Evolutionary conservation across 2,113 vertebrate species (phyloP).

Genomic region (Gila orcuttii): DNA sequence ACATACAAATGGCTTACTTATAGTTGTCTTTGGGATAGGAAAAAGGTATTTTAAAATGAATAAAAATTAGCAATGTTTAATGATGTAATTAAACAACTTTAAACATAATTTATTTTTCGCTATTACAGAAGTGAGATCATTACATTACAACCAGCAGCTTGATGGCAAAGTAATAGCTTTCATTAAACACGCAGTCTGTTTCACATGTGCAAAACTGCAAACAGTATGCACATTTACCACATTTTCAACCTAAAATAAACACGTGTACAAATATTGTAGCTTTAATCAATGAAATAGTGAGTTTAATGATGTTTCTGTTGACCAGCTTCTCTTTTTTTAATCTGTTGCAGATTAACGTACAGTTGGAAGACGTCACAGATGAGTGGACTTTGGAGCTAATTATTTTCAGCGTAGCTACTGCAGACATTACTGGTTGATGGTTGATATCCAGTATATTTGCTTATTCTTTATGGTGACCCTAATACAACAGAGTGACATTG

Average conservation of each 20-base stretch:
- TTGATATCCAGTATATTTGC: slow-evolving; percentile 34
- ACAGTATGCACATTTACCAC: slow-evolving; percentile 18
- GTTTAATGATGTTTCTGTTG: slow-evolving; percentile 10
- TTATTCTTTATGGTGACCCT: slow-evolving; percentile 24
- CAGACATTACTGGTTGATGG: not conserved
- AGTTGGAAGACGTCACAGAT: not conserved
- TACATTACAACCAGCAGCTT: slow-evolving; percentile 22
- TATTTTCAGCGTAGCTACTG: slow-evolving; percentile 44
- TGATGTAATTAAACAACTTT: not conserved
- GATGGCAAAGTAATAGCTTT: slow-evolving; percentile 9
- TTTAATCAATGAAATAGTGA: slow-evolving; percentile 66
- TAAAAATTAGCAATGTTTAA: slow-evolving; percentile 32
- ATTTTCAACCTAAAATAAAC: slow-evolving; percentile 39
- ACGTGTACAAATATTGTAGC: slow-evolving; percentile 58
- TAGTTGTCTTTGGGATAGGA: not conserved
- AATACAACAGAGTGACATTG: slow-evolving; percentile 35
- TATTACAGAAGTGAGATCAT: not conserved
- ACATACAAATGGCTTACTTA: not conserved
- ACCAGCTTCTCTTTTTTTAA: not conserved
- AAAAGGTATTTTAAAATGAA: not conserved
- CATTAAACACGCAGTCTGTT: slow-evolving; percentile 8
- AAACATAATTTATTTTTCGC: not conserved
- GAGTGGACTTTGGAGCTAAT: slow-evolving; percentile 3
- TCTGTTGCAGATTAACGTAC: slow-evolving; percentile 5
- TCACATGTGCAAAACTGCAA: slow-evolving; percentile 46